Evolutionary conservation across 2,113 vertebrate species (phyloP), one percentile per base, ranked within the genome.

Genomic region (Malurus elegans): DNA sequence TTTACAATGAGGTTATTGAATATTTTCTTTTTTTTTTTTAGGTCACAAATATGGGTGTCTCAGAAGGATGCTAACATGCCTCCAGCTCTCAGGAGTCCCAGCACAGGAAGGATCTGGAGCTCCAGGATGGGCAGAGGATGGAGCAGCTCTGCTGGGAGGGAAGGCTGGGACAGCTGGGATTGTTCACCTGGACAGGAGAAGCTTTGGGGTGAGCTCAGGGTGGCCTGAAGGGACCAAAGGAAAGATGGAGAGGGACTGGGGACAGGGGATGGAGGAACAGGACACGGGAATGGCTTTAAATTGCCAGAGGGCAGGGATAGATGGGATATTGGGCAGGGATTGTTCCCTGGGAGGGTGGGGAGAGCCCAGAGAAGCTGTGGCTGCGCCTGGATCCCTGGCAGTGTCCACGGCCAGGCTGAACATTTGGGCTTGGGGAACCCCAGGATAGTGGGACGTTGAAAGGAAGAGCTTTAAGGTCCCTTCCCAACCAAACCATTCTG

Each of bases 131-230:
- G 3, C 64, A 29, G 14, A 62, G 65, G 10, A 38, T 9, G 65
- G 47, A 87, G 65, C 73, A 38, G 72, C 72, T 78, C 84, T 53
- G 32, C 62, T 34, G 32, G 31, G 3, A 58, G 44, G 3, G 31
- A 42, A 50, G 61, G 44, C 44, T 75, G 71, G 0, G 1, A 75
- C 2, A 21, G 44, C 26, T 75, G 79, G 9, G 24, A 12, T 8
- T 26, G 36, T 11, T 17, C 61, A 18, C 53, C 34, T 7, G 60
- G 3, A 48, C 6, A 85, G 29, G 70, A 65, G 50, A n/a, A 74
- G 60, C 50, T 65, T 1, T 40, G 24, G 54, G 42, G 2, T 9
- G 14, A 56, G 1, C 28, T 56, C 28, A 47, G 0, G 4, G 26
- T 5, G 58, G 40, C 71, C 61, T 21, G 36, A 5, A 67, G 61